These are phyloP conservation scores for Listronotus oregonensis DNA, from an alignment of 1,140 invertebrate genomes.

Conservation along the genomic window DNA sequence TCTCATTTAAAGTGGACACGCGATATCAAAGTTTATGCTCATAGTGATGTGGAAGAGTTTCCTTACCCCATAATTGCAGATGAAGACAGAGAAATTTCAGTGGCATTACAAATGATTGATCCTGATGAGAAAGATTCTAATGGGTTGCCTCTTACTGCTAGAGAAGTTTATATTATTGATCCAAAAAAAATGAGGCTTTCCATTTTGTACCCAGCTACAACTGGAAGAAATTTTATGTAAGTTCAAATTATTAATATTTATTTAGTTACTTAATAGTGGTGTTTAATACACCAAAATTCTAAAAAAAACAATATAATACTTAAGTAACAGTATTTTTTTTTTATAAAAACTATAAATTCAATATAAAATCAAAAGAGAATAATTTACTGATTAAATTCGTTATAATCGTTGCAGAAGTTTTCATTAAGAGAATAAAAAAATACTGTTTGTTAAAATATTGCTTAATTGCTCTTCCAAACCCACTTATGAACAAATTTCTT, in stretches of 20 bases:
- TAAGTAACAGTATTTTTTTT: too few relatives aligned
- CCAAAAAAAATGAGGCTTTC: slow-evolving; percentile 83
- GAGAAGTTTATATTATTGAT: slow-evolving; percentile 87
- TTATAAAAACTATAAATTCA: too few relatives aligned
- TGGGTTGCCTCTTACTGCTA: slow-evolving; percentile 76
- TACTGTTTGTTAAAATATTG: too few relatives aligned
- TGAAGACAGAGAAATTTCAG: slow-evolving; percentile 74
- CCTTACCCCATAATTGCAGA: slow-evolving; percentile 91
- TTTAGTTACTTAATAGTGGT: too few relatives aligned
- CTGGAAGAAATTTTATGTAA: slow-evolving; percentile 90
- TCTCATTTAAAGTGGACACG: slow-evolving; percentile 82
- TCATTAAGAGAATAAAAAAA: too few relatives aligned
- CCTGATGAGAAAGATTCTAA: slow-evolving; percentile 74
- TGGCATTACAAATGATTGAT: slow-evolving; percentile 85
- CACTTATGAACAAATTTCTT: too few relatives aligned
- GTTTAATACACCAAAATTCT: too few relatives aligned
- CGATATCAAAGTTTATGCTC: slow-evolving; percentile 78
- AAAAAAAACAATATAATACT: too few relatives aligned
- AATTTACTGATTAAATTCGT: too few relatives aligned
- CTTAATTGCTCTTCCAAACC: too few relatives aligned
- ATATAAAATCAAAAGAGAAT: too few relatives aligned
- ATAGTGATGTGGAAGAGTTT: slow-evolving; percentile 70
- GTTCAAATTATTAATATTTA: slow-evolving; percentile 48
- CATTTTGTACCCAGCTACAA: slow-evolving; percentile 89
- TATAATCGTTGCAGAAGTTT: too few relatives aligned